Percentiles rank a stretch among this genome's conserved stretches.
Evolutionary conservation across 2,797 vertebrate species (phyloP).

Genomic region (Pantherophis vulpinus): DNA sequence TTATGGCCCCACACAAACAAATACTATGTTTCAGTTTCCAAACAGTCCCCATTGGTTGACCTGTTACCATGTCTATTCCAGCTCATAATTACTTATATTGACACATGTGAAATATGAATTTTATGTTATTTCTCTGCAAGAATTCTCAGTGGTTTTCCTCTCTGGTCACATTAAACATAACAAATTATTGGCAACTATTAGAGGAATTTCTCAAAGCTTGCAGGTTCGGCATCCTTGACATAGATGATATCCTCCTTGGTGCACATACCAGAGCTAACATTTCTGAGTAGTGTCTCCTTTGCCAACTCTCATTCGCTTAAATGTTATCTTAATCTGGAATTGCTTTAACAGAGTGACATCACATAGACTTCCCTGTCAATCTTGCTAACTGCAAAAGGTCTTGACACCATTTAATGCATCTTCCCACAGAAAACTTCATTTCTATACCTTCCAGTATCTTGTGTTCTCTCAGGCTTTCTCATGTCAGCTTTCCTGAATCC

Average conservation of each 20-base stretch:
- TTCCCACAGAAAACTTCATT: not conserved
- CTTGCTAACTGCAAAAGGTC: not conserved
- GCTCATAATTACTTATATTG: too few species aligned
- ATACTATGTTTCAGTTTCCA: too few species aligned
- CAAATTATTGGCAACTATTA: not conserved
- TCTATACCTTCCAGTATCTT: not conserved
- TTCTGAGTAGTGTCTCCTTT: not conserved
- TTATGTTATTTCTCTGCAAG: not conserved
- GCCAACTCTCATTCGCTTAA: not conserved
- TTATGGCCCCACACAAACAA: too few species aligned
- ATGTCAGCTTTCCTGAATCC: not conserved
- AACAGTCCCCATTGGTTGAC: too few species aligned
- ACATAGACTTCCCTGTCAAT: too few species aligned
- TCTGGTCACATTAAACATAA: not conserved
- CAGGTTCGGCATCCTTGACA: not conserved
- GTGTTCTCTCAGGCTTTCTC: not conserved
- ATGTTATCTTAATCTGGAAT: not conserved
- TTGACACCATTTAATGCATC: not conserved
- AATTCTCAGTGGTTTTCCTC: not conserved
- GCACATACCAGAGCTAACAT: not conserved
- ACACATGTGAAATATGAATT: not conserved
- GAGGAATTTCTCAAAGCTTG: not conserved
- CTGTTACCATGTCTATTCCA: too few species aligned
- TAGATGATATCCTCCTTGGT: not conserved
- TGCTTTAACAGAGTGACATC: not conserved